Evolutionary conservation across 2,888 invertebrate species (phyloP), one percentile per base, ranked within the genome.

Genomic region (Trilocha varians): DNA sequence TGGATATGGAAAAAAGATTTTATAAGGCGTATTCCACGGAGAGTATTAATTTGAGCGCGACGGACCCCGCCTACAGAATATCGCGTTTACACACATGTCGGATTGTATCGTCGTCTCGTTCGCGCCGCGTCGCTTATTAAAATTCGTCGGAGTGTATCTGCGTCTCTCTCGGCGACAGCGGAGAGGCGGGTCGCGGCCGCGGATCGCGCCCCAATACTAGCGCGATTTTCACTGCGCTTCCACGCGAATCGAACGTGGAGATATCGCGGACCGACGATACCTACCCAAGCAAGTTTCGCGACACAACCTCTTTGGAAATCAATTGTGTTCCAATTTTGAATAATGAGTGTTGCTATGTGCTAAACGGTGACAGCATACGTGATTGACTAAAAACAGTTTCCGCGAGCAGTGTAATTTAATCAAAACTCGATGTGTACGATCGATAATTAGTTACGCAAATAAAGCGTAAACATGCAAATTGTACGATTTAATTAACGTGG

Each of bases 1-100:
- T 1, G 38, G 42, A 34, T 48, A 44, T 3, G 15, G 6, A 1
- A 2, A 1, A 8, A 16, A 39, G 37, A 55, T 59, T 65, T 54
- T 70, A 77, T 83, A 82, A 75, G 84, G 76, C 83, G 82, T 84
- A 79, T 70, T 83, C 78, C 69, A 57, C 55, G 57, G 77, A 70
- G 77, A 70, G 69, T 75, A 80, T 79, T 80, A 85, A 84, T 84
- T 85, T 82, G 78, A 84, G 84, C 84, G 84, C 77, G 80, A 84
- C 84, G 75, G 70, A 68, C 83, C 76, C 80, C 84, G 84, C 84
- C 84, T 72, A 78, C 76, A 65, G 67, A 70, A 73, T 80, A 77
- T 83, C 83, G 68, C 83, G 75, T 82, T 80, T 82, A 69, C 79
- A 79, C 83, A 78, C 83, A 78, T 80, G 79, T 78, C 62, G 65